Base-by-base conservation (phyloP, 37 sponge, comb jelly and placozoan species). In the Mnemiopsis leidyi region DNA sequence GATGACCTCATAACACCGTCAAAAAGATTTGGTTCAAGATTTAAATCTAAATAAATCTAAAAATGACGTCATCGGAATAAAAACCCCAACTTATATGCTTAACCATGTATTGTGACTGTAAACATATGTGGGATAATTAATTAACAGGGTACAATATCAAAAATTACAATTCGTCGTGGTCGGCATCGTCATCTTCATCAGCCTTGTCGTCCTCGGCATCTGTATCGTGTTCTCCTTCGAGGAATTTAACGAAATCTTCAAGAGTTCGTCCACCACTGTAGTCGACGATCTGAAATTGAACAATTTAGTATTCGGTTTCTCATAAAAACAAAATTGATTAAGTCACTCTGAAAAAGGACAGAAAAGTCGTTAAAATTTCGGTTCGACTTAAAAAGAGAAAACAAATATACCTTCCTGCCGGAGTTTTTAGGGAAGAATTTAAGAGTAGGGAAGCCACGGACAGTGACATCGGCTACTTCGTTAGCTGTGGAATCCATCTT, bases 401-500 rank as follows among this genome's bases (percentile, higher is more conserved):
- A n/a, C n/a, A n/a, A 29, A n/a, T 28, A 23, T 71, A 79, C 82
- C 82, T 95, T 97, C 94, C 95, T 93, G 83, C 95, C 94, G 36
- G 95, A 36, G 0, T 82, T 95, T 32, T 93, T 95, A 36, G 94
- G 95, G 95, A 99, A 95, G 95, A 94, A 97, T 85, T 97, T 97
- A 73, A 99, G 93, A 0, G 99, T 99, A 0, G 99, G 99, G 95
- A 97, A 99, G 0, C 97, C 96, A 29, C 93, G 69, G 39, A 99
- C 92, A 0, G 38, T 32, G 39, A 97, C 92, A 3, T 68, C 94
- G 30, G 94, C 96, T 0, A 97, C 94, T 77, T 99, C 99, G 71
- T 99, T 99, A 93, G 95, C 95, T 18, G 99, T 97, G 39, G 97
- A 85, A 76, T 99, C 99, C 95, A 97, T 96, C 93, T 99, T 99